phyloP scores from a whole-genome alignment of 2,797 vertebrate genomes.

The Microhierax caerulescens region DNA sequence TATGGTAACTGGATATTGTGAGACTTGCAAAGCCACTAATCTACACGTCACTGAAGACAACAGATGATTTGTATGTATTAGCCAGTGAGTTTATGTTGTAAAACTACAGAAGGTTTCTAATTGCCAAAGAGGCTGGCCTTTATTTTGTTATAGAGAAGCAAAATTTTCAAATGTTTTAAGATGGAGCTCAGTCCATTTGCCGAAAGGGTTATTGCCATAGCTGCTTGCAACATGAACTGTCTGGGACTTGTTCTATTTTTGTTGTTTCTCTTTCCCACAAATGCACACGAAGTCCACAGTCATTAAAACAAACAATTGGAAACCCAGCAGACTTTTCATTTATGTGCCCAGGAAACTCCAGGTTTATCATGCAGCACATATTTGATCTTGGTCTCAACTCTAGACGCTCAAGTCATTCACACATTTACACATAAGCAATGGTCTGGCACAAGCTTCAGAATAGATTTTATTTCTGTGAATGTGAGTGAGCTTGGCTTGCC shows the following conservation, averaged over 20 bases:
- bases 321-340: neutral
- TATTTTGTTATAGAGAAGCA: neutral
- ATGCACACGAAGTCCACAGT: neutral
- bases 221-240: neutral
- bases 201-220: neutral
- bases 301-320: neutral
- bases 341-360: neutral
- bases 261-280: neutral
- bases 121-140: neutral
- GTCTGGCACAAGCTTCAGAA: neutral
- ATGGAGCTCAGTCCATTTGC: neutral
- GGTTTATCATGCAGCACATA: neutral
- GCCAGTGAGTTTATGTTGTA: neutral
- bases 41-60: neutral
- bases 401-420: neutral
- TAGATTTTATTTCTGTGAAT: neutral
- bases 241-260: neutral
- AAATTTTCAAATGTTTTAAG: neutral
- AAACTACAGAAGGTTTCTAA: neutral
- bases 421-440: neutral
- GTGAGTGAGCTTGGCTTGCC: neutral
- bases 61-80: neutral
- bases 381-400: neutral
- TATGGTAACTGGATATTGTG: neutral
- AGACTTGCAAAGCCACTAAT: neutral